Evolutionary conservation across 2,797 vertebrate species (phyloP).

Genomic region (Sternarchorhynchus goeldii): DNA sequence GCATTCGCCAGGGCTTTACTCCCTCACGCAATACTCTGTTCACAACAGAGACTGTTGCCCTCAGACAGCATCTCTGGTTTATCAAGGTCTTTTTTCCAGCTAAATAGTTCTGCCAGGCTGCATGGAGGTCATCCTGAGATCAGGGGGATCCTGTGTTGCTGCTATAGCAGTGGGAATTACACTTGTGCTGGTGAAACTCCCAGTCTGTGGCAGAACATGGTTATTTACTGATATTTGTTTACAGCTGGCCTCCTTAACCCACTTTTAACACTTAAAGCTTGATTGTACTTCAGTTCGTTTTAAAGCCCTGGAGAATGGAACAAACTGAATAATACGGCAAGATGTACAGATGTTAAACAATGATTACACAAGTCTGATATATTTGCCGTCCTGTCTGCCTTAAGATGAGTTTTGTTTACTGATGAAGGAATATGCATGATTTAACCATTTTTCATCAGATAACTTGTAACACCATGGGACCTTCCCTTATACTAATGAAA

Average conservation of each 20-base stretch:
- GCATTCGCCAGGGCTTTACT: slow-evolving; percentile 20
- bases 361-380: neutral
- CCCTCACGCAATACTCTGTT: neutral
- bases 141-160: neutral
- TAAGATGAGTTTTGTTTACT: slow-evolving; percentile 23
- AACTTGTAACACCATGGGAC: too few relatives aligned
- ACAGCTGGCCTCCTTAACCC: neutral
- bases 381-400: neutral
- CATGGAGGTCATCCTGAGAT: neutral
- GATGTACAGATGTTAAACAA: too few relatives aligned
- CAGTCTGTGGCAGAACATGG: neutral
- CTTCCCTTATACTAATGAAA: too few relatives aligned
- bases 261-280: neutral
- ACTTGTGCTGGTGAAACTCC: neutral
- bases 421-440: slow-evolving; percentile 20
- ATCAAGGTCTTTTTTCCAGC: neutral
- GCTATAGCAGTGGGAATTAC: neutral
- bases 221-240: neutral
- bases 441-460: neutral
- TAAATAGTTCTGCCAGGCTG: slow-evolving; percentile 9
- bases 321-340: too few relatives aligned
- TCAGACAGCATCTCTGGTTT: neutral
- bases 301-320: neutral
- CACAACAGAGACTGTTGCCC: neutral
- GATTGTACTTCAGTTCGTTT: slow-evolving; percentile 17